Evolutionary conservation across 2,113 vertebrate species (phyloP).

Genomic region (Chaetodon auriga): DNA sequence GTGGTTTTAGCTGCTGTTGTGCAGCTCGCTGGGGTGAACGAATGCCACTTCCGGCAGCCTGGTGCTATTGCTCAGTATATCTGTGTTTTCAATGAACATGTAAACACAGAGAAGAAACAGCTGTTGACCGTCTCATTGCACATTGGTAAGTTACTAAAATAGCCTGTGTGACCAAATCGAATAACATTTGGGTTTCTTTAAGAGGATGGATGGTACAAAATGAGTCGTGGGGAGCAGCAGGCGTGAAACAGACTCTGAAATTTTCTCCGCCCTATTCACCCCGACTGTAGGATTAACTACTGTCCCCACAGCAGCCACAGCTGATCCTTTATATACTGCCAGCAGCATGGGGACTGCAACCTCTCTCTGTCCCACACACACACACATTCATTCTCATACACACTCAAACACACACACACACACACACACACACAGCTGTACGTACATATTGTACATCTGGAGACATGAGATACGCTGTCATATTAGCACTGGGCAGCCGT

Average conservation of each 20-base stretch:
- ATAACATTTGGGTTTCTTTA: slow-evolving; percentile 31
- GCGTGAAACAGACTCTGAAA: slow-evolving; percentile 44
- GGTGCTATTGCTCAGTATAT: background rate
- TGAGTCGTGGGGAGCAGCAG: slow-evolving; percentile 22
- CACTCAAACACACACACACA: background rate
- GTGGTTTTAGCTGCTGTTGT: background rate
- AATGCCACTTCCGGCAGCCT: background rate
- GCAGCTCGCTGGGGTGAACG: background rate
- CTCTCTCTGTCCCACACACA: no score
- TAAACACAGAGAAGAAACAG: slow-evolving; percentile 14
- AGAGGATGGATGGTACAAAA: slow-evolving; percentile 13
- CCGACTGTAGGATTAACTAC: slow-evolving; percentile 45
- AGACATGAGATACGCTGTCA: background rate
- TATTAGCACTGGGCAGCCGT: background rate
- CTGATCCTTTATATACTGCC: slow-evolving; percentile 33
- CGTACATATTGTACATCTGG: background rate
- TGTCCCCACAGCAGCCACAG: slow-evolving; percentile 48
- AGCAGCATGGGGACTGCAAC: slow-evolving; percentile 1
- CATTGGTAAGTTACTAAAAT: slow-evolving; percentile 2
- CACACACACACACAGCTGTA: background rate
- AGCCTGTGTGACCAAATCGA: slow-evolving; percentile 2
- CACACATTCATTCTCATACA: background rate
- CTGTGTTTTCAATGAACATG: background rate
- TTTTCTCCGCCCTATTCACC: slow-evolving; percentile 33
- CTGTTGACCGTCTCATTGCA: background rate